Evolutionary conservation across 2,113 vertebrate species (phyloP).

Genomic region (Pipra filicauda): DNA sequence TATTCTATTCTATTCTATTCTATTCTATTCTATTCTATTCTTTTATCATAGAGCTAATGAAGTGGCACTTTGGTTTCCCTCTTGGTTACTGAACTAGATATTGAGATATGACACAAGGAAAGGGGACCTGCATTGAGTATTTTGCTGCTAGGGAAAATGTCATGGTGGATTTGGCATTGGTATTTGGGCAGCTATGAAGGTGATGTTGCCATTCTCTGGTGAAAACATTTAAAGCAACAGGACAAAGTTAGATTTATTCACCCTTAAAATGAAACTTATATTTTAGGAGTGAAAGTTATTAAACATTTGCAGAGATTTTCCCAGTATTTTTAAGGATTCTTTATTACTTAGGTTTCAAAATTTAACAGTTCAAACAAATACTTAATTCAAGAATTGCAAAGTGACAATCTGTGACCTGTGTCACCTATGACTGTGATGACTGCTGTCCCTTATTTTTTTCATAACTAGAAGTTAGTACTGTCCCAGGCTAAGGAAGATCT

Average conservation of each 20-base stretch:
- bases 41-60: not conserved
- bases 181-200: not conserved
- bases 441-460: not conserved
- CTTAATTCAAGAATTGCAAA: not conserved
- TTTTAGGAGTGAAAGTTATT: not conserved
- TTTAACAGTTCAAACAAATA: not conserved
- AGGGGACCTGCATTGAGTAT: not conserved
- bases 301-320: not conserved
- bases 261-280: not conserved
- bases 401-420: not conserved
- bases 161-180: not conserved
- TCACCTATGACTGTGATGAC: not conserved
- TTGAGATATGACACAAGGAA: not conserved
- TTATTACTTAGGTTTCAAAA: not conserved
- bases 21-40: not conserved
- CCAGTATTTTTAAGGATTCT: not conserved
- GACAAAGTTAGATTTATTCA: not conserved
- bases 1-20: not conserved
- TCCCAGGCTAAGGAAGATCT: not conserved
- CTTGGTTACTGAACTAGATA: not conserved
- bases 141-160: not conserved
- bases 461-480: not conserved
- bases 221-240: not conserved
- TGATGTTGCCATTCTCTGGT: not conserved
- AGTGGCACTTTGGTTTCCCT: not conserved